Evolutionary conservation across 2,888 invertebrate genomes (phyloP), one percentile per base, ranked within the genome.

Genomic region (Rhagonycha lutea): DNA sequence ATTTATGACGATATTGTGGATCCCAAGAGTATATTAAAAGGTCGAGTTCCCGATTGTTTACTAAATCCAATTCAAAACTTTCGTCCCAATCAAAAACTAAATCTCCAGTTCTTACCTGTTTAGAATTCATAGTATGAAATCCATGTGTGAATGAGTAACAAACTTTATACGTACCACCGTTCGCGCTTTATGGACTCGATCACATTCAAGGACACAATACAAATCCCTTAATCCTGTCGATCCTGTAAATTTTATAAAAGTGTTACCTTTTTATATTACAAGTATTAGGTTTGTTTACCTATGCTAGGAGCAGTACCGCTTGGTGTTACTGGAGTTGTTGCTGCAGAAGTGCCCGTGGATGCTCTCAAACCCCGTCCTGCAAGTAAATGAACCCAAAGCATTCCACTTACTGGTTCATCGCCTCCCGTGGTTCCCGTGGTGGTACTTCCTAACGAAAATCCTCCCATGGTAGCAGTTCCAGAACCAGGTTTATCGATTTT

Each of bases 81-180:
- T 99, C 99, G 86, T 99, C 98, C 99, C 99, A 99, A 88, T 99
- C 98, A 87, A 98, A 99, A 86, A 97, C 96, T 68, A 98, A 91
- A 87, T 98, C 98, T 3, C 98, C 98, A 1, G 97, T 98, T 73
- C 98, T 92, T 29, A 98, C 91, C 91, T 91, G 78, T 65, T 26
- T 9, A 60, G 70, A 24, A 67, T 70, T 9, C 28, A 69, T 47
- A 72, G 70, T 61, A 26, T 69, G 72, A 68, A 61, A 23, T 23
- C 4, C n/a, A 4, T 9, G 12, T n/a, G 14, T 10, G 18, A 8
- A 14, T n/a, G 8, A 24, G 26, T n/a, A 70, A 62, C 9, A 23
- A 28, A 63, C 60, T 18, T 18, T 70, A 72, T 75, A 88, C 90
- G 88, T 81, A 91, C 98, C 84, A 98, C 98, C 26, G 98, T 98